Evolutionary conservation across 2,888 invertebrate species (phyloP).

Genomic region (Lagria hirta): DNA sequence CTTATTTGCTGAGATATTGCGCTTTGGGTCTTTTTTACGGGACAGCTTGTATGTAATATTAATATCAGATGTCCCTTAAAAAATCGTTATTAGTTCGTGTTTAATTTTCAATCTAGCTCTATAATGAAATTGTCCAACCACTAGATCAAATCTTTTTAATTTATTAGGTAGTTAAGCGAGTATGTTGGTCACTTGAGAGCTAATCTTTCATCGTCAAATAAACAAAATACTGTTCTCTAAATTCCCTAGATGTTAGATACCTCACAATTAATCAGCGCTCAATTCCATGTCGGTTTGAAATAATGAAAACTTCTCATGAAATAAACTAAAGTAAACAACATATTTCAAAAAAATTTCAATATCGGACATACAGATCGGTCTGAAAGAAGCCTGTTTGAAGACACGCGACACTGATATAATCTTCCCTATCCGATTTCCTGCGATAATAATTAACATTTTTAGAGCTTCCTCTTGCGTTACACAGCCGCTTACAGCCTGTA

Average conservation of each 20-base stretch:
- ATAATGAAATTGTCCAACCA: slow-evolving; percentile 10
- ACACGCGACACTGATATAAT: slow-evolving; percentile 28
- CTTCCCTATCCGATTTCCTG: slow-evolving; percentile 25
- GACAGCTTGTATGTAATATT: too few species aligned
- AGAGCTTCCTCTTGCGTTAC: slow-evolving; percentile 26
- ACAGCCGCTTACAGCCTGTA: too few species aligned
- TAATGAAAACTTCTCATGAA: slow-evolving; percentile 11
- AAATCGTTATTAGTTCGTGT: too few species aligned
- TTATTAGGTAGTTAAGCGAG: slow-evolving; percentile 15
- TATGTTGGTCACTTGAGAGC: slow-evolving; percentile 23
- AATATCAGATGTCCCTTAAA: too few species aligned
- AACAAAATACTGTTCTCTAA: not conserved
- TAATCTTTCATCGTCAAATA: slow-evolving; percentile 26
- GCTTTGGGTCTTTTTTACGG: too few species aligned
- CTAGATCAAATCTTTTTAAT: slow-evolving; percentile 14
- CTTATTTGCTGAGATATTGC: too few species aligned
- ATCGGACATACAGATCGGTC: slow-evolving; percentile 5
- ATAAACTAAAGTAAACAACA: not conserved
- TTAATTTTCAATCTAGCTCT: slow-evolving; percentile 8
- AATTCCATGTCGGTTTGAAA: slow-evolving; percentile 11
- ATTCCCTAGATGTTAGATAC: not conserved
- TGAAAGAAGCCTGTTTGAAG: slow-evolving; percentile 18
- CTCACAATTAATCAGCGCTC: slow-evolving; percentile 22
- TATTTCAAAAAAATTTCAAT: slow-evolving; percentile 11
- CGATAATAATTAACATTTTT: slow-evolving; percentile 28